A percentile compares a stretch with the other conserved stretches of the same genome.
Conservation (phyloP, 2,113 vertebrate species). For the Jaculus jaculus region DNA sequence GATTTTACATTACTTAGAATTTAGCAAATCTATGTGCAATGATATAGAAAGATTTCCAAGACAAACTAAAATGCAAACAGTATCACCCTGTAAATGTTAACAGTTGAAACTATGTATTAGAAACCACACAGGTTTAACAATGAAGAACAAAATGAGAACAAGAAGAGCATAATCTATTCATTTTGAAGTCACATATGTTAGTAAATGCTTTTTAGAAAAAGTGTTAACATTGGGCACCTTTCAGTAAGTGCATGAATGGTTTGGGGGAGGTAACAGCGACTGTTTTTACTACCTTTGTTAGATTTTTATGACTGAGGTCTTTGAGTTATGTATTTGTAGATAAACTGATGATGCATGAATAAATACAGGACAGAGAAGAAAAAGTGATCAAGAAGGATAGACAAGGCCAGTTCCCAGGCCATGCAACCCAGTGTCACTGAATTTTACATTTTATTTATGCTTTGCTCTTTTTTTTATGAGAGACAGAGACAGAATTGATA, state of each 20-base stretch:
- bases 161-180: background rate
- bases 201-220: constrained; percentile 12
- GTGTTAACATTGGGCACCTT: background rate
- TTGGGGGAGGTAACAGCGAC: background rate
- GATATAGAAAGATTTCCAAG: background rate
- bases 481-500: no score
- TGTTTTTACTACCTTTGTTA: background rate
- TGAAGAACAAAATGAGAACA: background rate
- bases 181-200: background rate
- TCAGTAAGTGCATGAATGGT: background rate
- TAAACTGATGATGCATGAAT: background rate
- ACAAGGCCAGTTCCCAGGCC: background rate
- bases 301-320: background rate
- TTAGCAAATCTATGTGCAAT: background rate
- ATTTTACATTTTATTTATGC: background rate
- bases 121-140: background rate
- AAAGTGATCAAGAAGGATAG: background rate
- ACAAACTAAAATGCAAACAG: constrained; percentile 19
- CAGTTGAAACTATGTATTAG: constrained; percentile 34
- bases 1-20: background rate
- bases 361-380: constrained; percentile 8
- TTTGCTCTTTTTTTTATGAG: background rate
- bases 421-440: background rate
- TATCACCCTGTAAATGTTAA: background rate
- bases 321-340: background rate